Evolutionary conservation across 2,113 vertebrate species (phyloP).

Genomic region (Athene noctua): DNA sequence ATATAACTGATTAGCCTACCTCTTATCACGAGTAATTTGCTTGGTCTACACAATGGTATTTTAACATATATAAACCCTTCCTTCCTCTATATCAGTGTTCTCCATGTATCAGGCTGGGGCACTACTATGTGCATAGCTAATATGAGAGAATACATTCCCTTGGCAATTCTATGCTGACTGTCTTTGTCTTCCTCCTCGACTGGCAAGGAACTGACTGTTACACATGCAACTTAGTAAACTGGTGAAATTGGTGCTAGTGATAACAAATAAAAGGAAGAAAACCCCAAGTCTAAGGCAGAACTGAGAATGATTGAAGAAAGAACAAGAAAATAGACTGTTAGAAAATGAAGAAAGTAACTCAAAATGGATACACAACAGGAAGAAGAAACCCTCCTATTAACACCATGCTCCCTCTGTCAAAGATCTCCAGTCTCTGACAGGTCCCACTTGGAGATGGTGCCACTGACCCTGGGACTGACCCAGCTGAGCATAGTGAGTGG

Average conservation of each 20-base stretch:
- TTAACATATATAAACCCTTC: neutral
- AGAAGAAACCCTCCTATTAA: neutral
- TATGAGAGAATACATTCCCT: neutral
- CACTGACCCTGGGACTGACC: neutral
- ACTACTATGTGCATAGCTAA: neutral
- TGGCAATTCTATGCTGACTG: neutral
- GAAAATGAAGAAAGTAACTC: neutral
- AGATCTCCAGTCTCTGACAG: neutral
- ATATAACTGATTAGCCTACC: neutral
- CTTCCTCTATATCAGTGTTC: neutral
- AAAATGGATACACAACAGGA: neutral
- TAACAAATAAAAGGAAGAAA: neutral
- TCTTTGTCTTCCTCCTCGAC: neutral
- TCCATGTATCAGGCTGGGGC: neutral
- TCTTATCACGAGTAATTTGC: neutral
- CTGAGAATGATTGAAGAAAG: neutral
- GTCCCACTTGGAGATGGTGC: no score
- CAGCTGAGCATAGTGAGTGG: neutral
- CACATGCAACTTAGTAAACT: accelerated
- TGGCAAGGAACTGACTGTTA: neutral
- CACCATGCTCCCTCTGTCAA: neutral
- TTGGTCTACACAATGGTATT: neutral
- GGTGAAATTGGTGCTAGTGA: neutral
- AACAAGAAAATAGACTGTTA: neutral
- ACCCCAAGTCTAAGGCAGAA: neutral